A percentile compares a stretch with the other conserved stretches of the same genome.
phyloP scores from a whole-genome alignment of 2,888 invertebrate genomes.

The Myopa testacea region DNA sequence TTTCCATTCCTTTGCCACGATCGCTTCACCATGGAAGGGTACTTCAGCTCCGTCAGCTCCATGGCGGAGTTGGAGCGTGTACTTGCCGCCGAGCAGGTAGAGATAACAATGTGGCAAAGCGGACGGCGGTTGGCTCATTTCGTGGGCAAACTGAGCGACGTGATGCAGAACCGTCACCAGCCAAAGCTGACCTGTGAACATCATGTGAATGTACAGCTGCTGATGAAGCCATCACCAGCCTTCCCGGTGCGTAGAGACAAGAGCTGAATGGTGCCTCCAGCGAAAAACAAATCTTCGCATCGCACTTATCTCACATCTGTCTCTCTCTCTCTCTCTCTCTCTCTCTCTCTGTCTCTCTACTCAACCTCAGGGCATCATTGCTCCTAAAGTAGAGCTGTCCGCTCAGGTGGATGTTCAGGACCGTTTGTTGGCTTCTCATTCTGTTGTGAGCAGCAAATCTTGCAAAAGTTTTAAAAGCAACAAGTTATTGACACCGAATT shows the following conservation, averaged over 20 bases:
- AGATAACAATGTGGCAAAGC: constrained; percentile 67
- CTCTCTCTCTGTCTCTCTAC: background rate
- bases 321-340: too few species aligned
- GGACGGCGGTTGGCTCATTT: constrained; percentile 65
- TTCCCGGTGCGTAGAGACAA: constrained; percentile 57
- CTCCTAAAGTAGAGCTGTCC: constrained; percentile 65
- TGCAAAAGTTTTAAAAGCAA: constrained; percentile 17
- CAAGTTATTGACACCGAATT: background rate
- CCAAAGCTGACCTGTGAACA: constrained; percentile 59
- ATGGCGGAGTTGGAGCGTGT: constrained; percentile 57
- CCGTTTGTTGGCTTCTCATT: constrained; percentile 35
- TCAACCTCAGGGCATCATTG: constrained; percentile 59
- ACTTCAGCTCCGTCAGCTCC: constrained; percentile 58
- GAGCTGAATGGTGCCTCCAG: background rate
- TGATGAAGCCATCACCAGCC: constrained; percentile 64
- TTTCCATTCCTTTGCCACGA: constrained; percentile 67
- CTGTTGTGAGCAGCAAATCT: background rate
- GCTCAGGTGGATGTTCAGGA: constrained; percentile 55
- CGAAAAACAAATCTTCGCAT: background rate
- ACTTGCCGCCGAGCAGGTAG: constrained; percentile 58
- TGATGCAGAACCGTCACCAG: constrained; percentile 57
- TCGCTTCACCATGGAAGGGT: constrained; percentile 64
- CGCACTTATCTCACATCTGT: too few species aligned
- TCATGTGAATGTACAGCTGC: constrained; percentile 59
- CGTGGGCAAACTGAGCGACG: constrained; percentile 59